Percentiles rank a stretch among this genome's conserved stretches.
These are phyloP conservation scores for Hydrozoanthus gracilis DNA, from an alignment of 92 coral and sea anemone genomes.

Conservation along the genomic window DNA sequence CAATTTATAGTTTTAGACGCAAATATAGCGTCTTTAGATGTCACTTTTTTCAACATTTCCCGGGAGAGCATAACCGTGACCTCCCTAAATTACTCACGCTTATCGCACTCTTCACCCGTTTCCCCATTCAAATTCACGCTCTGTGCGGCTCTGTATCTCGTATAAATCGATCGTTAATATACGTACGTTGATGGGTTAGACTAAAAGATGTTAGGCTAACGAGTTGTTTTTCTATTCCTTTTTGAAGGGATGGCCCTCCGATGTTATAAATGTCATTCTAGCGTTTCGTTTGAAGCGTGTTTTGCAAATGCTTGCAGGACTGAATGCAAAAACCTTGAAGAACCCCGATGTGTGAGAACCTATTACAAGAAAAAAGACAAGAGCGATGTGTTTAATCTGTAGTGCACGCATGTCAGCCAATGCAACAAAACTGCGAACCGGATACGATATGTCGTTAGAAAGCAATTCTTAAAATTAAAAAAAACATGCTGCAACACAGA, in stretches of 20 bases:
- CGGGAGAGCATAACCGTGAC: neutral
- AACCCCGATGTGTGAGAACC: neutral
- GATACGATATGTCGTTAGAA: neutral
- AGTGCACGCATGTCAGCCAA: neutral
- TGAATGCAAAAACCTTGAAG: neutral
- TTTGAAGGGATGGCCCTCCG: neutral
- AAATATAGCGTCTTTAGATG: too few species aligned
- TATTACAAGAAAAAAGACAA: neutral
- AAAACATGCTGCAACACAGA: neutral
- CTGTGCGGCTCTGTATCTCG: neutral
- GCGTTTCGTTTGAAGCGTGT: neutral
- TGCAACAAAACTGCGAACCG: neutral
- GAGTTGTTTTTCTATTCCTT: neutral
- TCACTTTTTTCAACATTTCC: neutral
- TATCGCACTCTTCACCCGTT: neutral
- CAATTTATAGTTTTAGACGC: too few species aligned
- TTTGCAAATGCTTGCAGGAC: neutral
- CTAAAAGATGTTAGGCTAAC: neutral
- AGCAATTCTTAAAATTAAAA: neutral
- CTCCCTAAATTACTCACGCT: neutral
- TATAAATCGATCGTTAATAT: neutral
- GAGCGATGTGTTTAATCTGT: neutral
- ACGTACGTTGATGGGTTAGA: neutral
- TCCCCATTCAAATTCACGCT: neutral
- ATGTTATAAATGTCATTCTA: neutral